Percentiles rank a stretch among this genome's conserved stretches.
Conservation (phyloP, 2,797 vertebrate genomes). For the Peromyscus melanophrys region DNA sequence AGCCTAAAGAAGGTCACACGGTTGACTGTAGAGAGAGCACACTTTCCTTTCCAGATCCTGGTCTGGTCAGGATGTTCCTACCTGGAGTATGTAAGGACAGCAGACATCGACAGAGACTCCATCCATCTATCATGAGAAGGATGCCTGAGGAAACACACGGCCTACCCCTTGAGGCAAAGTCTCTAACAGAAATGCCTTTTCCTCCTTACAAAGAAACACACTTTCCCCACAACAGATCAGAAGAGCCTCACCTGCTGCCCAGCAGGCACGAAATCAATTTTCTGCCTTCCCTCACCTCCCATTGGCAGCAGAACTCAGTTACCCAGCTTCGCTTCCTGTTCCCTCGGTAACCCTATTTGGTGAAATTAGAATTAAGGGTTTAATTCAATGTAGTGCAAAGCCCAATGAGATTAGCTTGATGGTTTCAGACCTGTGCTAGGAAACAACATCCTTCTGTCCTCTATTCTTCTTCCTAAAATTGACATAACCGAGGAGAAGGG, state of each 20-base stretch:
- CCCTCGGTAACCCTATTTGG: conserved; percentile 78
- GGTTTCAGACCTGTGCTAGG: conserved; percentile 68
- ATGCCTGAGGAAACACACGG: not conserved
- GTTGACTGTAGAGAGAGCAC: not conserved
- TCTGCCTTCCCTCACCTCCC: conserved; percentile 68
- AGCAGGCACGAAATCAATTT: conserved; percentile 72
- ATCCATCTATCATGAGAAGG: not conserved
- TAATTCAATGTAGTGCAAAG: conserved; percentile 81
- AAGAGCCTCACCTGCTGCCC: conserved; percentile 9
- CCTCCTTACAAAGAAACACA: conserved; percentile 14
- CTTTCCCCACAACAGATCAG: not conserved
- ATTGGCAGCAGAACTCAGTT: conserved; percentile 78
- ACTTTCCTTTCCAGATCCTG: not conserved
- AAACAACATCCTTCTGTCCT: conserved; percentile 51
- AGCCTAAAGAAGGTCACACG: not conserved
- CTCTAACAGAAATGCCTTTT: not conserved
- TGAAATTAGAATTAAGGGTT: conserved; percentile 79
- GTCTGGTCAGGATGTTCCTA: not conserved
- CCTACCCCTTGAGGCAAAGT: not conserved
- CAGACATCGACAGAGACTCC: not conserved
- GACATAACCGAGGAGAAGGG: not conserved
- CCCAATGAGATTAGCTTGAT: conserved; percentile 79
- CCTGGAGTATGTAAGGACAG: not conserved
- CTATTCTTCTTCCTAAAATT: conserved; percentile 67
- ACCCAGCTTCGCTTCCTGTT: conserved; percentile 79